phyloP scores from a whole-genome alignment of 2,888 invertebrate genomes.

The Syritta pipiens region DNA sequence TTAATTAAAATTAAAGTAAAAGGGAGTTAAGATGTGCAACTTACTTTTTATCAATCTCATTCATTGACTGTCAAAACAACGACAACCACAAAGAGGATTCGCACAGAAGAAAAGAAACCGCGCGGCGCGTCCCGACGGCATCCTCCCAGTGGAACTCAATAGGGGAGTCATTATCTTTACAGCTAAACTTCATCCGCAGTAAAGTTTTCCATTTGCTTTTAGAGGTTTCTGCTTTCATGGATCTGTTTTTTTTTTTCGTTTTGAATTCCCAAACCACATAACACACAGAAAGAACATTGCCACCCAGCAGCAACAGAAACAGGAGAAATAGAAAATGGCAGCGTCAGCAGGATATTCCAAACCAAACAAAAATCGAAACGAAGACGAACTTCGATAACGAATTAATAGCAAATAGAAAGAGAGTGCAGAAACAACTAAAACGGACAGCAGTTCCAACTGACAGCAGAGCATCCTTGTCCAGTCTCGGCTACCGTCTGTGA shows the following conservation, averaged over 20 bases:
- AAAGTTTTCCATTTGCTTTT: conserved; percentile 34
- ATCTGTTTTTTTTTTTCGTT: background rate
- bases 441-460: conserved; percentile 15
- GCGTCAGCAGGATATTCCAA: background rate
- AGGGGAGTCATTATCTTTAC: conserved; percentile 59
- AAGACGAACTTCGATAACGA: conserved; percentile 54
- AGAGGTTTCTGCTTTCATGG: no score
- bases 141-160: conserved; percentile 41
- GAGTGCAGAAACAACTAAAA: conserved; percentile 16
- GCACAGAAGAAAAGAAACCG: conserved; percentile 18
- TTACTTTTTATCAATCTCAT: background rate
- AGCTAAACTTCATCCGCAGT: conserved; percentile 44
- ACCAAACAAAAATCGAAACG: conserved; percentile 28
- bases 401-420: conserved; percentile 33
- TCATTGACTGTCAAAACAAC: conserved; percentile 33
- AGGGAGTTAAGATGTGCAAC: background rate
- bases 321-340: background rate
- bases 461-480: conserved; percentile 42
- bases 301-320: background rate
- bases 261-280: conserved; percentile 28
- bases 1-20: conserved; percentile 65
- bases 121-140: background rate
- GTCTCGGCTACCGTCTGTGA: no score
- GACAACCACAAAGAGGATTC: conserved; percentile 16
- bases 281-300: conserved; percentile 31